Conservation (phyloP, 1,140 invertebrate species). For the Drosophila kepulauana region DNA sequence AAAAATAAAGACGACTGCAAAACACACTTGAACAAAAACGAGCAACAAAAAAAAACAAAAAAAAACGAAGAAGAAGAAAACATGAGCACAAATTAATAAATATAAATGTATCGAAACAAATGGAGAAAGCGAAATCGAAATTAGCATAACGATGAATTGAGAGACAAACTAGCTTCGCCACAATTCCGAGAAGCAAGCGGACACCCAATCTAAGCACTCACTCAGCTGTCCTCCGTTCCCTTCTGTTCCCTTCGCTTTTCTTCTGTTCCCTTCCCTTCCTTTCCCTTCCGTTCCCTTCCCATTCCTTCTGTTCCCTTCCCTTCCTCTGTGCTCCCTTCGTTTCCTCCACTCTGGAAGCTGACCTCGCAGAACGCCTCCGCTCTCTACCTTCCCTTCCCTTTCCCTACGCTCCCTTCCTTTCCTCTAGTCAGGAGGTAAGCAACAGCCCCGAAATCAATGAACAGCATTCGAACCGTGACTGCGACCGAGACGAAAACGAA, state of each 20-base stretch:
- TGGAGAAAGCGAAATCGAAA: not conserved
- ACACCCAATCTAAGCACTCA: conserved; percentile 5
- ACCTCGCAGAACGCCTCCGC: not conserved
- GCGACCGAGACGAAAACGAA: not conserved
- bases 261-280: no score
- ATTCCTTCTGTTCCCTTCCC: no score
- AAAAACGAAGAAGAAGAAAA: conserved; percentile 39
- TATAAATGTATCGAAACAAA: conserved; percentile 1
- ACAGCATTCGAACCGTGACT: conserved; percentile 35
- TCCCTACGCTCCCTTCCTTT: not conserved
- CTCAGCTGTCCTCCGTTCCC: conserved; percentile 7
- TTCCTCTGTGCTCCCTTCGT: no score
- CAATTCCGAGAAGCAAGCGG: conserved; percentile 35
- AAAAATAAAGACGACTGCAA: conserved; percentile 41
- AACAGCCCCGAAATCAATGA: conserved; percentile 63
- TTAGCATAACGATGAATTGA: not conserved
- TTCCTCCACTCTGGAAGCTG: no score
- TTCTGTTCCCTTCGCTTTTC: not conserved
- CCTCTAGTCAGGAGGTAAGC: not conserved
- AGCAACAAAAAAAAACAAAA: conserved; percentile 68
- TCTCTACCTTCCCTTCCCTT: not conserved
- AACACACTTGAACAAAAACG: conserved; percentile 48
- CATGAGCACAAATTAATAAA: conserved; percentile 46
- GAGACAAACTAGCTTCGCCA: conserved; percentile 28
- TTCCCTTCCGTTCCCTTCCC: not conserved